Conservation (phyloP, 2,888 invertebrate species). For the Tetragonula carbonaria region DNA sequence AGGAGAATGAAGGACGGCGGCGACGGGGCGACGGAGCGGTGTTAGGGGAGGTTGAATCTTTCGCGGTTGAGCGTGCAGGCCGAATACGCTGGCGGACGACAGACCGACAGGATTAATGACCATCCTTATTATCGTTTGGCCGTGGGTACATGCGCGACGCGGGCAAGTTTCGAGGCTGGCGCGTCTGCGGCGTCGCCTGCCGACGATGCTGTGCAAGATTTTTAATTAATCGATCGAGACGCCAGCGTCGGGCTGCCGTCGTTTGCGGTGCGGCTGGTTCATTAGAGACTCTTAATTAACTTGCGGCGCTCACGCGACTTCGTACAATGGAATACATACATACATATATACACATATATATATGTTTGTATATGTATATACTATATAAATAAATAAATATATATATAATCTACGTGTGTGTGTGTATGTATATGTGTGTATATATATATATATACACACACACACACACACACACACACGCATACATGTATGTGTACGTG, state of each 20-base stretch:
- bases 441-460: slow-evolving; percentile 47
- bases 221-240: slow-evolving; percentile 83
- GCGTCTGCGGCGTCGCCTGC: slow-evolving; percentile 56
- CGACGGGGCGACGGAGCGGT: too few relatives aligned
- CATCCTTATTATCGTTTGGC: slow-evolving; percentile 44
- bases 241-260: slow-evolving; percentile 79
- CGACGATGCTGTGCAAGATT: slow-evolving; percentile 77
- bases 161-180: slow-evolving; percentile 44
- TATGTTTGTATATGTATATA: slow-evolving; percentile 8
- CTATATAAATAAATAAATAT: neutral
- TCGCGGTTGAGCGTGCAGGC: neutral
- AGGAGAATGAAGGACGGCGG: too few relatives aligned
- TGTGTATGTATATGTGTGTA: neutral
- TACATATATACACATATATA: neutral
- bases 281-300: slow-evolving; percentile 84
- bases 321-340: slow-evolving; percentile 74
- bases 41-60: neutral
- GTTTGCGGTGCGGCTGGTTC: slow-evolving; percentile 82
- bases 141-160: slow-evolving; percentile 42
- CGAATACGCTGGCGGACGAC: slow-evolving; percentile 9
- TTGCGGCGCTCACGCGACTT: slow-evolving; percentile 83
- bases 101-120: slow-evolving; percentile 44
- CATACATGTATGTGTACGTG: neutral
- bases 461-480: slow-evolving; percentile 20
- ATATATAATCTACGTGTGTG: neutral